These are phyloP conservation scores for Cynodonichthys magdalenae DNA, from an alignment of 2,797 vertebrate species.

Conservation along the genomic window DNA sequence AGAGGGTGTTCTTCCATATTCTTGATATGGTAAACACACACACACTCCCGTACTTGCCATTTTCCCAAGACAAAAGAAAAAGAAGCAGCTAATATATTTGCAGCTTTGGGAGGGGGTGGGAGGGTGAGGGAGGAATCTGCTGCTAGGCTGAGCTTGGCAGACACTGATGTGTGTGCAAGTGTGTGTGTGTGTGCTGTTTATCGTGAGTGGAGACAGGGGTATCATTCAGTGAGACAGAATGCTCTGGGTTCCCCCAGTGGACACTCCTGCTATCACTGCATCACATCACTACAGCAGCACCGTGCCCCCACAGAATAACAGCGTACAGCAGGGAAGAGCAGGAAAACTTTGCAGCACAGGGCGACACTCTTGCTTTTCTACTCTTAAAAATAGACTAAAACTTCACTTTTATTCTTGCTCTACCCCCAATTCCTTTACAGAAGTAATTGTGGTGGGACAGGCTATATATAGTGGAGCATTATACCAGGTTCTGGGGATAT, in stretches of 20 bases:
- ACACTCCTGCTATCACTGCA: conserved; percentile 71
- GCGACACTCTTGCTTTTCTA: conserved; percentile 27
- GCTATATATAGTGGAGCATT: conserved; percentile 34
- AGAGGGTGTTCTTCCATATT: conserved; percentile 54
- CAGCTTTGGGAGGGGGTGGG: conserved; percentile 69
- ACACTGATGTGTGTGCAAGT: conserved; percentile 41
- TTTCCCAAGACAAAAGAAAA: conserved; percentile 86
- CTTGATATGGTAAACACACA: conserved; percentile 50
- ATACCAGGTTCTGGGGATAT: conserved; percentile 21
- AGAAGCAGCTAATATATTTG: conserved; percentile 84
- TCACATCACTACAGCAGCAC: conserved; percentile 62
- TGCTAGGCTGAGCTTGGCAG: conserved; percentile 69
- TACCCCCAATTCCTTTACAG: conserved; percentile 34
- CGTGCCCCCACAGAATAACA: conserved; percentile 55
- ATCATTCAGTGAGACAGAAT: conserved; percentile 86
- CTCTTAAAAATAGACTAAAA: conserved; percentile 62
- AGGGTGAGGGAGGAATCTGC: conserved; percentile 51
- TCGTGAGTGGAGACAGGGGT: conserved; percentile 84
- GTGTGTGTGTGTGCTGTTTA: conserved; percentile 72
- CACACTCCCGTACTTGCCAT: conserved; percentile 52
- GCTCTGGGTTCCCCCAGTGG: conserved; percentile 80
- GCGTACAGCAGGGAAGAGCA: conserved; percentile 43
- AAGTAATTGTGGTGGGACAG: conserved; percentile 36
- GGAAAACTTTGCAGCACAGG: conserved; percentile 53
- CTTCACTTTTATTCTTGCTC: conserved; percentile 55